phyloP scores from a whole-genome alignment of 2,888 invertebrate species.

The Lapara coniferarum region DNA sequence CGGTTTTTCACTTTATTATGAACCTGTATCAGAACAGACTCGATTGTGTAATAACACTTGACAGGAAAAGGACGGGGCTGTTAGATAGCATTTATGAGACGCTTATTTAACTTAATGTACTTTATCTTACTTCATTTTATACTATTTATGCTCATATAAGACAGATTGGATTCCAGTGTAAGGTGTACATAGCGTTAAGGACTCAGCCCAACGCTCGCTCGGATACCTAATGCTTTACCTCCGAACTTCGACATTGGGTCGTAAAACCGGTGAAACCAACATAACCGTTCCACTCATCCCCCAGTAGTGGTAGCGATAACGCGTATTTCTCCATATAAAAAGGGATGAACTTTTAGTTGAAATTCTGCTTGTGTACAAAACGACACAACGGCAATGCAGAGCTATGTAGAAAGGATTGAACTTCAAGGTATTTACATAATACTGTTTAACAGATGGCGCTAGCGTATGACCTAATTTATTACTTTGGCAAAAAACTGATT shows the following conservation, averaged over 20 bases:
- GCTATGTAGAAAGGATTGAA: no score
- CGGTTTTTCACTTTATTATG: slow-evolving; percentile 37
- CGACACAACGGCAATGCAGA: background rate
- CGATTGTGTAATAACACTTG: slow-evolving; percentile 14
- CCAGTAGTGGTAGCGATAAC: no score
- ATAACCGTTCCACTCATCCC: no score
- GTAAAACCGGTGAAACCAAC: no score
- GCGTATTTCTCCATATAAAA: no score
- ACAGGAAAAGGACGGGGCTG: background rate
- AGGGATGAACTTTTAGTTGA: no score
- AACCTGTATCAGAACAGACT: background rate
- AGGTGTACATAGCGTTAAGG: no score
- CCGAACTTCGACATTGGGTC: no score
- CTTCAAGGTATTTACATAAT: background rate
- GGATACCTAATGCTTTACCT: no score
- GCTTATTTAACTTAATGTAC: background rate
- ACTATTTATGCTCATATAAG: no score
- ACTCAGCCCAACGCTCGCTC: no score
- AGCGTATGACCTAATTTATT: background rate
- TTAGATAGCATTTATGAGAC: background rate
- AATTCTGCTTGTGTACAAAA: background rate
- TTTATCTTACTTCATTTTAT: background rate
- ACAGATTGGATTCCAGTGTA: no score
- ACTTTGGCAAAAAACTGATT: background rate
- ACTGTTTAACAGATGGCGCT: background rate